These are phyloP conservation scores for Hyposoter didymator DNA, from an alignment of 2,888 invertebrate genomes.

Conservation along the genomic window DNA sequence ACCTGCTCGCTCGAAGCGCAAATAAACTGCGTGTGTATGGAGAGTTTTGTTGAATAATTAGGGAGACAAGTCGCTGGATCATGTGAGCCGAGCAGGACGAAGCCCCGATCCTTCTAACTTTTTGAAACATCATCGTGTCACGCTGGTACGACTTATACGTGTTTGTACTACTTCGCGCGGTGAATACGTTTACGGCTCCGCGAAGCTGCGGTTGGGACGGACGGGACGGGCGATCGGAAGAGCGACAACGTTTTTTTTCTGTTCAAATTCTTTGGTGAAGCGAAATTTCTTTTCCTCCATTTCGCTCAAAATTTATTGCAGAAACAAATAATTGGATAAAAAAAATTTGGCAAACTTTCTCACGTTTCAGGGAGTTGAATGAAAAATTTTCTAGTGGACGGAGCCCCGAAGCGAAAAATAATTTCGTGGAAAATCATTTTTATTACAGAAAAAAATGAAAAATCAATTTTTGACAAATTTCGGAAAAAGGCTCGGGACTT, in stretches of 20 bases:
- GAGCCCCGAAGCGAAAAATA: too few species aligned
- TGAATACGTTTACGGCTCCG: neutral
- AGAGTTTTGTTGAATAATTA: constrained; percentile 48
- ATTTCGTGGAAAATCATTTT: neutral
- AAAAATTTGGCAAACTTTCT: too few species aligned
- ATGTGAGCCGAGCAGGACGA: constrained; percentile 10
- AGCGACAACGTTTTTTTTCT: neutral
- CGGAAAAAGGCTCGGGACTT: too few species aligned
- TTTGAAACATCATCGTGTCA: constrained; percentile 9
- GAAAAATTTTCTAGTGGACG: too few species aligned
- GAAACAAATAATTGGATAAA: too few species aligned
- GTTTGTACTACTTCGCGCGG: neutral
- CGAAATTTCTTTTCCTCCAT: neutral
- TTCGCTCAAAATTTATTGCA: neutral
- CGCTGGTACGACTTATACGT: constrained; percentile 9
- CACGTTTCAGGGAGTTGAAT: too few species aligned
- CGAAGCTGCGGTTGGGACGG: neutral
- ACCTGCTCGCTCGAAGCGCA: neutral
- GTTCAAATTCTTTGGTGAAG: neutral
- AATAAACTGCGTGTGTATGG: neutral
- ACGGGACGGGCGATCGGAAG: neutral
- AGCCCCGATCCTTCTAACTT: constrained; percentile 11
- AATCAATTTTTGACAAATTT: too few species aligned
- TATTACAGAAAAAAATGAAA: too few species aligned
- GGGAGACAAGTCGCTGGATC: constrained; percentile 27